Evolutionary conservation across 2,113 vertebrate genomes (phyloP), one percentile per base, ranked within the genome.

Genomic region (Pomatostomus ruficeps): DNA sequence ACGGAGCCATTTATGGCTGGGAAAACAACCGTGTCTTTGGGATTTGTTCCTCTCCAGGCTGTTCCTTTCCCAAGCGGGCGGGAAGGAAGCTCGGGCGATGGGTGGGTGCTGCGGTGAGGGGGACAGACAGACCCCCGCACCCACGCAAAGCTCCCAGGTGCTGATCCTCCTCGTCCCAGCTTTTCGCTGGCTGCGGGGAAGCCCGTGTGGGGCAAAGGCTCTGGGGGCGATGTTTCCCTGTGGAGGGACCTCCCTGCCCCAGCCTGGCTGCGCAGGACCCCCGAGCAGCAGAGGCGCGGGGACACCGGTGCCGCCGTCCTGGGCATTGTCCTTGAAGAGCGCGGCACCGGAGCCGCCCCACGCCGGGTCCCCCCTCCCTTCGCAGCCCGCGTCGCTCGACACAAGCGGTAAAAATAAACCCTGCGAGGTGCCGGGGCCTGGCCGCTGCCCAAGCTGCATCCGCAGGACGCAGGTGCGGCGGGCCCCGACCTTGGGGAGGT

Each of bases 401-500:
- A 40, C 83, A 7, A 11, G 86, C 11, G 35, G 84, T 77, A 93
- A 84, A 95, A 95, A 95, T 85, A 87, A 89, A 48, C 71, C 45
- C 55, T 4, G 82, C 11, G 5, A 38, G 79, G 28, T 2, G 24
- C 31, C 73, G 7, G 52, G 78, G 66, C 55, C 83, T 85, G 87
- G 91, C 86, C 3, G 22, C n/a, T 24, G 12, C 66, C 92, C 96
- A 88, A 45, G 6, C 61, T 23, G 85, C 89, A 35, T 10, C 91
- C 49, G 81, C 93, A 75, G 12, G 35, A 59, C 29, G 75, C 84
- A 55, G 93, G 90, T 89, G 78, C 71, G 9, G 59, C 70, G 55
- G 49, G 65, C 11, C 84, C 83, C 84, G 95, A 96, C 95, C 96
- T 94, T 94, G 89, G 88, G 76, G 95, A 75, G 91, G 88, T 38